Evolutionary conservation across 2,113 vertebrate species (phyloP).

Genomic region (Rattus rattus): DNA sequence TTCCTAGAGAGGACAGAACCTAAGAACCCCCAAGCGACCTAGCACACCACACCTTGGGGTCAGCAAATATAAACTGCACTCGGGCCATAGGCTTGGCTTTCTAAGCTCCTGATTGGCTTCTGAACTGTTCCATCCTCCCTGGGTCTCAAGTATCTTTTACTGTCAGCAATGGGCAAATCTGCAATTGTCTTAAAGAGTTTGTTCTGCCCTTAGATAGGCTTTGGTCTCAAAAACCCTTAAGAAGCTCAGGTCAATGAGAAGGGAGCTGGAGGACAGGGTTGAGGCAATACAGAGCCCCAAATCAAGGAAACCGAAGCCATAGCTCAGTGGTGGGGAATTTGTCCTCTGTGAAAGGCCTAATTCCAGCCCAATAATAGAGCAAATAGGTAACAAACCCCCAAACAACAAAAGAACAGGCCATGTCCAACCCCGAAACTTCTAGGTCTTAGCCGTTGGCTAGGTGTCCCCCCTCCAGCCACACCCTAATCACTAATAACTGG

Average conservation of each 20-base stretch:
- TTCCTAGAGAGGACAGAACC: neutral
- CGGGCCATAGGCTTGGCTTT: slow-evolving; percentile 1
- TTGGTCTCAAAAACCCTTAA: slow-evolving; percentile 44
- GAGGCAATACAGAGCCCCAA: neutral
- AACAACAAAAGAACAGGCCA: neutral
- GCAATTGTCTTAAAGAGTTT: slow-evolving; percentile 1
- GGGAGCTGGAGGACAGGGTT: neutral
- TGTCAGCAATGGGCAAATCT: neutral
- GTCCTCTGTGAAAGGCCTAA: neutral
- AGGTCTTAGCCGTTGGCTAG: slow-evolving; percentile 24
- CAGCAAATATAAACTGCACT: neutral
- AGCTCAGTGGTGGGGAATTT: neutral
- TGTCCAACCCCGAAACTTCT: slow-evolving; percentile 11
- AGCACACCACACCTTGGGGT: neutral
- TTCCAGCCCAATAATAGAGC: neutral
- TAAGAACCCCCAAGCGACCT: neutral
- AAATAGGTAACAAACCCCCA: neutral
- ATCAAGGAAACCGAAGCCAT: neutral
- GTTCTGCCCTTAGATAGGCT: slow-evolving; percentile 18
- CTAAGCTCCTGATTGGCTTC: slow-evolving; percentile 1
- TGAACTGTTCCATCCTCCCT: slow-evolving; percentile 12
- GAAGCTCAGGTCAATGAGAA: neutral
- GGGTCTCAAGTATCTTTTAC: slow-evolving; percentile 25
- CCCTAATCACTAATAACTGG: slow-evolving; percentile 58
- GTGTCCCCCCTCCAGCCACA: neutral